These are phyloP conservation scores for cat (Felis catus) DNA, from an alignment of 2,113 vertebrate species.

Conservation along the genomic window DNA sequence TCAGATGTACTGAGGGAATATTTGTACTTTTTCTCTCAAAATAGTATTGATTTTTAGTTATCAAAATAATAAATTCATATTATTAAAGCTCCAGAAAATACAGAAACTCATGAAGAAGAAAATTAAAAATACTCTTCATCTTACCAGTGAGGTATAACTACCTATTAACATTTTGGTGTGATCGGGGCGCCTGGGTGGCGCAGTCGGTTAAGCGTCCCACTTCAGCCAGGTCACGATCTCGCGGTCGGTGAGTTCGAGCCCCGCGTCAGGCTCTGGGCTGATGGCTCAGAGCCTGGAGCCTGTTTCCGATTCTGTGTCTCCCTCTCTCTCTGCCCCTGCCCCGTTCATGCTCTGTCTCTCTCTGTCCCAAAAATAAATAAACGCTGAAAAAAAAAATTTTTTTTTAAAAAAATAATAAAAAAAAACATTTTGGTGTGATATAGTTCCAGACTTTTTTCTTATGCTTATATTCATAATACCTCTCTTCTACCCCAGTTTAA, in stretches of 20 bases:
- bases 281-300: too few relatives aligned
- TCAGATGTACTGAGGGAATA: not conserved
- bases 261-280: too few relatives aligned
- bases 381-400: too few relatives aligned
- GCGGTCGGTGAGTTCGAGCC: too few relatives aligned
- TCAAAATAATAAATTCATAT: not conserved
- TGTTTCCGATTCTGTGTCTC: too few relatives aligned
- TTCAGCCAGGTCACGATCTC: too few relatives aligned
- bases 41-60: not conserved
- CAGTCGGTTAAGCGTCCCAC: too few relatives aligned
- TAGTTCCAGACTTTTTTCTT: not conserved
- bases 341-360: too few relatives aligned
- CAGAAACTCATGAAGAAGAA: not conserved
- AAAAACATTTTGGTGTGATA: not conserved
- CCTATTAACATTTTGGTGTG: not conserved
- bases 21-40: constrained; percentile 30
- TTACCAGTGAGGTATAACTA: not conserved
- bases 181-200: not conserved
- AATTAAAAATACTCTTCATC: not conserved
- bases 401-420: too few relatives aligned
- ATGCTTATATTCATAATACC: not conserved
- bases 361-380: too few relatives aligned
- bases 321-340: too few relatives aligned
- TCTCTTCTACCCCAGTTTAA: not conserved
- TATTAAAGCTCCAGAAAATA: not conserved